Conservation (phyloP, 53 echinoderm and acorn worm species). For the Crossaster papposus region DNA sequence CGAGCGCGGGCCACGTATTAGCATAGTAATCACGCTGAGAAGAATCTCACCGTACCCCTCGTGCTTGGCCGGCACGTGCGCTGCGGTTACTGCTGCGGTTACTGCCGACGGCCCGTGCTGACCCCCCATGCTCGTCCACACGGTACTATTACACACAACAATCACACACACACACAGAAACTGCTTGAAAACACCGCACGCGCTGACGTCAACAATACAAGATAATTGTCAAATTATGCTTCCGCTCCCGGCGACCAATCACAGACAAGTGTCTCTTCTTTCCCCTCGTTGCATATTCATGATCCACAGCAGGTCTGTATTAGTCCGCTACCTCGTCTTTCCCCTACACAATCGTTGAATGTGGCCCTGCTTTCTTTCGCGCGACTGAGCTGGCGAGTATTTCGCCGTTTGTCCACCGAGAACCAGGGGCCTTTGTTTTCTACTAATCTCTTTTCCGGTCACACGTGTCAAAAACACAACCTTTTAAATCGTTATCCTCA, state of each 20-base stretch:
- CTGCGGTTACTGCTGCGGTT: neutral
- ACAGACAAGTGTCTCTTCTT: conserved; percentile 11
- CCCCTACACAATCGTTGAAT: neutral
- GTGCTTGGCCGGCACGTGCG: conserved; percentile 26
- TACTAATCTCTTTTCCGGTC: conserved; percentile 19
- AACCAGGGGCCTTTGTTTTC: neutral
- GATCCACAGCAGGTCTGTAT: neutral
- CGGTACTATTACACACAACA: conserved; percentile 22
- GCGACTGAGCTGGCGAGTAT: neutral
- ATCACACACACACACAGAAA: conserved; percentile 36
- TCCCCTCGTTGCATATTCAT: conserved; percentile 41
- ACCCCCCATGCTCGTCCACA: neutral
- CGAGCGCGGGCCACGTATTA: conserved; percentile 23
- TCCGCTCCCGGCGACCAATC: conserved; percentile 58
- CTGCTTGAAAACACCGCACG: conserved; percentile 21
- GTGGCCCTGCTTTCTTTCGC: neutral
- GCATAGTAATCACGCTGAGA: conserved; percentile 21
- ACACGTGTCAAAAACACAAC: conserved; percentile 3
- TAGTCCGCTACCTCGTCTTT: conserved; percentile 21
- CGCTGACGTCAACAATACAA: conserved; percentile 56
- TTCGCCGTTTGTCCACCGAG: neutral
- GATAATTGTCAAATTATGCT: conserved; percentile 67
- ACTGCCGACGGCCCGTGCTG: neutral
- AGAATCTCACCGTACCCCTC: no score
- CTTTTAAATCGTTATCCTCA: neutral